Evolutionary conservation across 2,888 invertebrate genomes (phyloP), one percentile per base, ranked within the genome.

Genomic region (Tenthredo scrophulariae): DNA sequence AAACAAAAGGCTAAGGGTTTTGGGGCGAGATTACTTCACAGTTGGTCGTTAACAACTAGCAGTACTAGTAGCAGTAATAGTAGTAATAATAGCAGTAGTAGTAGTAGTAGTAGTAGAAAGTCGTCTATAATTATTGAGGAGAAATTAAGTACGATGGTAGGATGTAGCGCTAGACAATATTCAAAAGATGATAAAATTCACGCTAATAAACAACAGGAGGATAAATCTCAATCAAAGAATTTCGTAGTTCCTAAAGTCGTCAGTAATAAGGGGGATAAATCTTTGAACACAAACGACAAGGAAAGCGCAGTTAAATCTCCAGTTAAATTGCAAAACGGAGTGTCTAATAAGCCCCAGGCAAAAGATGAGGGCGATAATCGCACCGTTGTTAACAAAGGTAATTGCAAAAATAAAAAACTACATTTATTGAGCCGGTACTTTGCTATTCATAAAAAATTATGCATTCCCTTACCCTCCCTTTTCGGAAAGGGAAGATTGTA

Each of bases 401-500:
- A 91, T 10, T 92, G 92, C 86, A 92, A 93, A 83, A 92, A 88
- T 79, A 92, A 93, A 82, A 96, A 95, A 91, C 95, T 95, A 92
- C 94, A 95, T 29, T 93, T 96, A 88, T 93, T 96, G 70, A 96
- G 96, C 74, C 95, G 96, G 86, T 96, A 96, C 89, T 96, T 96
- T 91, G 96, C 96, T 86, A 95, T 96, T 84, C 95, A 96, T 89
- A 95, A 95, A 90, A 95, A 95, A 91, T 91, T 96, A n/a, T 96
- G 95, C 91, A 94, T 95, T 86, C 96, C 96, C 2, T 89, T 96
- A 85, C 95, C 95, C 0, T 94, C 95, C 26, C 90, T 95, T 65
- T 94, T 95, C 88, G 94, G 94, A 72, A 94, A 94, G 80, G 94
- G 94, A 72, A 94, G 95, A 3, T 91, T 96, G 65, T 95, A 96